phyloP scores from a whole-genome alignment of 2,113 vertebrate genomes.

The Calonectris borealis region DNA sequence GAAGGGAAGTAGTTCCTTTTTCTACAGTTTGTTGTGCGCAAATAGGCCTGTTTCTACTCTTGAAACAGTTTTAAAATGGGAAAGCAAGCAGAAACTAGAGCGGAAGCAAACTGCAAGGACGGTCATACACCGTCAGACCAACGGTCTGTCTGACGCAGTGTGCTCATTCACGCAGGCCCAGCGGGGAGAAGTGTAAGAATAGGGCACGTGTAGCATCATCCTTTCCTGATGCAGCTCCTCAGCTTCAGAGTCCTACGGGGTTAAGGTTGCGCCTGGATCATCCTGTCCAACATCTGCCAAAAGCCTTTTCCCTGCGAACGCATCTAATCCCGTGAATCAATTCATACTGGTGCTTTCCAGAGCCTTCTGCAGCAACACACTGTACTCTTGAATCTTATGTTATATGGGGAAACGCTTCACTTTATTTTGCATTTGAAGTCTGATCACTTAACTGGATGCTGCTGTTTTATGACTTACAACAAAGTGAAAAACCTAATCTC shows the following conservation, averaged over 20 bases:
- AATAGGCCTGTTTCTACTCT: not conserved
- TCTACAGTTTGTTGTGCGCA: not conserved
- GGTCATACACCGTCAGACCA: not conserved
- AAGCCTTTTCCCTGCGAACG: not conserved
- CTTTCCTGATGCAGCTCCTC: not conserved
- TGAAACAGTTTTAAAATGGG: not conserved
- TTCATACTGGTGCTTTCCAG: not conserved
- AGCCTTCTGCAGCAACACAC: not conserved
- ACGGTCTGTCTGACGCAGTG: not conserved
- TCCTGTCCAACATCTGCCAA: not conserved
- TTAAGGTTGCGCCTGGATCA: not conserved
- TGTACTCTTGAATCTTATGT: not conserved
- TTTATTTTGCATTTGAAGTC: not conserved
- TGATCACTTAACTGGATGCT: not conserved
- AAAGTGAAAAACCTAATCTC: not conserved
- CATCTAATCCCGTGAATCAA: not conserved
- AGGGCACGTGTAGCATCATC: accelerated
- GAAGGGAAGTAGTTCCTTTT: not conserved
- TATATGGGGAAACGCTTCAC: not conserved
- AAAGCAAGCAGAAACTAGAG: not conserved
- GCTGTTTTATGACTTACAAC: not conserved
- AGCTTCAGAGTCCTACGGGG: not conserved
- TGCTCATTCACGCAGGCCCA: not conserved
- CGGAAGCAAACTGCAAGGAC: not conserved
- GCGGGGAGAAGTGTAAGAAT: not conserved